Evolutionary conservation across 1,140 invertebrate species (phyloP), one percentile per base, ranked within the genome.

Genomic region (Brachionus plicatilis): DNA sequence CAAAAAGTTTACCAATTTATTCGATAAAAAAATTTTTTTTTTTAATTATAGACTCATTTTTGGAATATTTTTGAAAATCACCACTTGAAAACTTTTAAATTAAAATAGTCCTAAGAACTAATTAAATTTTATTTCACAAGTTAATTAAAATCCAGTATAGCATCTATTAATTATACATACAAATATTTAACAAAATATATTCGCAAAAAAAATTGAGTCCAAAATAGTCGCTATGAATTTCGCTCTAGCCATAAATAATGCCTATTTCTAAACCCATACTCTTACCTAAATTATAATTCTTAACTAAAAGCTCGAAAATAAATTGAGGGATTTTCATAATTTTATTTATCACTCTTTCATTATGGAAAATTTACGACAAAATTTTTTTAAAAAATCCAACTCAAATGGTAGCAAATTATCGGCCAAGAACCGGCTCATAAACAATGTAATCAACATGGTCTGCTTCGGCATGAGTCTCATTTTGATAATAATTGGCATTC

Each of bases 391-490:
- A 72, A 72, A 72, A 43, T 43, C 33, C 12, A 72, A 41, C 17
- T 8, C 68, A 1, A 72, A 17, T n/a, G 41, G 43, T 9, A 41
- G 7, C 29, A 41, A 72, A 41, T 33, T 37, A 6, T 72, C 3
- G 0, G 53, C 3, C 14, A 12, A 65, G 41, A 33, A 56, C 17
- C 76, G 76, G 14, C n/a, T 65, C 29, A n/a, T 80, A 6, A 60
- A 60, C 45, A 80, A 68, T 24, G n/a, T 60, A 20, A 41, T 68
- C 11, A 82, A 82, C 20, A 82, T 82, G 79, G 5, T 82, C 1
- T 60, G n/a, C 20, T 82, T 82, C 37, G 79, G 79, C 0, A 60
- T 82, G 37, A 47, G 79, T 27, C 12, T 82, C 17, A 60, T 82
- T 17, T 20, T 82, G 24, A n/a, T 82, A 12, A 82, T 56, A 2